Base-by-base conservation (phyloP, 2,888 invertebrate genomes). In the Norana najaformis region DNA sequence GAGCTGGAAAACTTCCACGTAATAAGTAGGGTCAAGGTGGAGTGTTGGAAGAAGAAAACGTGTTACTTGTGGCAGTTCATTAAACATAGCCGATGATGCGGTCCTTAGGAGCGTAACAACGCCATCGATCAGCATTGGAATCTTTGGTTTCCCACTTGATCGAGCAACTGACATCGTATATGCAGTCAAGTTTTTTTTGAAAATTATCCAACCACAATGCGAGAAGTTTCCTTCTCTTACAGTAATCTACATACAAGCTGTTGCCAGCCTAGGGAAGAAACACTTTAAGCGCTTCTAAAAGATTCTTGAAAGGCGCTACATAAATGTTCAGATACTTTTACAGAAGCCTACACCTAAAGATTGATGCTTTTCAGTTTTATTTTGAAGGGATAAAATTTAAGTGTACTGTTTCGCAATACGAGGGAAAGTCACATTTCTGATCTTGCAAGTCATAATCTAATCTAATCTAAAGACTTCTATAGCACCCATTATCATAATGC, bases 101-200 rank as follows among this genome's bases (percentile, higher is more conserved):
- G 88, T 89, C 0, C 88, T 92, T 35, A 88, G 88, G 30, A 93
- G 93, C 4, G 89, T 94, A 47, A 93, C 93, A 23, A 82, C 93
- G 35, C 94, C 94, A 69, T 93, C 93, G 11, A 91, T 94, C 30
- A 92, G 93, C 90, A 91, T 93, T 34, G 94, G 94, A 8, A 92
- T 92, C 16, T 92, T 92, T 91, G 92, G 92, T 37, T 93, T 90
- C 88, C 92, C 93, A 30, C 37, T 91, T n/a, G 37, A 89, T 20
- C 47, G 30, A 83, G 82, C 82, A 36, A 38, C 35, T 83, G 34
- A 34, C 36, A 20, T 30, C 16, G 23, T 53, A 18, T 16, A 18
- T 53, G 53, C 53, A 53, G 16, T 16, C 53, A 53, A 53, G 16
- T 18, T 53, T 53, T 53, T 23, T 53, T 53, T 16, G 53, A 53